Evolutionary conservation across 2,888 invertebrate genomes (phyloP), one percentile per base, ranked within the genome.

Genomic region (Zygothrica quintamaculata): DNA sequence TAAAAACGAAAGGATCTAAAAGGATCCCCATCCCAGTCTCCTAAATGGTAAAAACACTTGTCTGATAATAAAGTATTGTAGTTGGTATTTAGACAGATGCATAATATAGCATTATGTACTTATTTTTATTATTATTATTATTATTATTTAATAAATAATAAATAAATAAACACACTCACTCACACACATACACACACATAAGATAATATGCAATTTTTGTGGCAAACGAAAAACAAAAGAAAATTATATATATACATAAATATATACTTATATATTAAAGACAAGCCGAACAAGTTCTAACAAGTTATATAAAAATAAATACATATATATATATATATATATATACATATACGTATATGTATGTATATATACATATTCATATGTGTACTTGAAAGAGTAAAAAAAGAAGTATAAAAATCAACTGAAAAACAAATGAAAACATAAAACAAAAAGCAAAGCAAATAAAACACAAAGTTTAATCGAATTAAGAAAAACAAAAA

Each of bases 41-140:
- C n/a, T n/a, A n/a, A 18, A 47, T 29, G 50, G 29, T 11, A 66
- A 42, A 26, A 48, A 59, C 44, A 70, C 53, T 69, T 72, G 79
- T 82, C 86, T 82, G 86, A 82, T 75, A 84, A 67, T 69, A 79
- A 86, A 86, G 86, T 86, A 79, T 79, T 79, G 79, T 79, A 79
- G 79, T 79, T 86, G 79, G 62, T 86, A 84, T 76, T 79, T 71
- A 43, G 43, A 46, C n/a, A 42, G 47, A 77, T 34, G 44, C 46
- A 72, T 31, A 29, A 56, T n/a, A 74, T 62, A 53, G 18, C 18
- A 60, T 67, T 75, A 79, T 69, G 50, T 60, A 56, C 56, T 56
- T 65, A 67, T 67, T 37, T 55, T 68, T 40, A 46, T 52, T 29
- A 26, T 26, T 34, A 34, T 34, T 34, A 34, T 34, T 34, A 34